Evolutionary conservation across 2,888 invertebrate genomes (phyloP), one percentile per base, ranked within the genome.

Genomic region (Drosophila mayaguana): DNA sequence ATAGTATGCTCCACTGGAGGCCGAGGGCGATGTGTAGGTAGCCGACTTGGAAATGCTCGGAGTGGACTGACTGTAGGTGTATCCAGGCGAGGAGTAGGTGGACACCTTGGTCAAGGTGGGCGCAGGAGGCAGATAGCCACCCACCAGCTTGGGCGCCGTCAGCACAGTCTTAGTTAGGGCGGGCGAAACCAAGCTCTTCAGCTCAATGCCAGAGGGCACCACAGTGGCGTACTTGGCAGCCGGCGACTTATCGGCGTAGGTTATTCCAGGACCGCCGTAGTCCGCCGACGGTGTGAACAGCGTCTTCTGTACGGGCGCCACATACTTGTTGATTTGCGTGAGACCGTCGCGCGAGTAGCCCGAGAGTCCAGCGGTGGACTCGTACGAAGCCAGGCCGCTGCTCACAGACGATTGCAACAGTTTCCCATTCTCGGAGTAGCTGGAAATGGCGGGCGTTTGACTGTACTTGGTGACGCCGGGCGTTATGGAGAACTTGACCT

Each of bases 181-280:
- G 5, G 94, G 94, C 1, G 94, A 92, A 6, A 94, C 94, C 16
- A 94, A 93, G 36, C 94, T 94, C 9, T 94, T 93, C 68, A 95
- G 94, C 75, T 94, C 94, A 67, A 94, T 94, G 20, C 92, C 92
- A 76, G 94, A 94, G 3, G 93, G 93, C 36, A 91, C 89, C 80
- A 94, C 90, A 0, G 88, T 86, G 0, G 93, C 92, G 66, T 90
- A 92, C 78, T 93, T 92, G 3, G 93, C 90, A 25, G 92, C 91
- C 45, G 93, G 93, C 0, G 93, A 92, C 71, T 91, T 92, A 25
- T 92, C 92, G 46, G 92, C 91, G 74, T 92, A 92, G 5, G 88
- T 84, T 42, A 92, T 89, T 16, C 89, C 88, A 7, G 88, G 78
- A 14, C 88, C 80, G 25, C 91, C 91, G 73, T 93, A 93, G 11